Evolutionary conservation across 2,888 invertebrate species (phyloP), one percentile per base, ranked within the genome.

Genomic region (Acrobasis repandana): DNA sequence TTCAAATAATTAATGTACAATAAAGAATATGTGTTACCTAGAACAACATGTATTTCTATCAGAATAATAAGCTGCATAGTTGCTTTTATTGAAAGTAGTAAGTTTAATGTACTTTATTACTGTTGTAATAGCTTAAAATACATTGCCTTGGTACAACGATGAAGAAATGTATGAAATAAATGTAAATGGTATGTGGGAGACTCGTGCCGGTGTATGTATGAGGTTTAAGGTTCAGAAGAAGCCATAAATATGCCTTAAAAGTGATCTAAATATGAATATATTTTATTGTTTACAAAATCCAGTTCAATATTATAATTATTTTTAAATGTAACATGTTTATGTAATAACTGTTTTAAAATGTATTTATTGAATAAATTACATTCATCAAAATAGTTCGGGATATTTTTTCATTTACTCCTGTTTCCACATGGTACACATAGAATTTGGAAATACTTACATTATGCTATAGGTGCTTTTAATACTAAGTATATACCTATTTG

Each of bases 331-430:
- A 85, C 78, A 76, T 66, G 73, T 76, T 73, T 82, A 78, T 83
- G 73, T 80, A 82, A 80, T 87, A 87, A 85, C 83, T 90, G 88
- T 89, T 90, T 88, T 88, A 86, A 85, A 88, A 88, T 91, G 88
- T 92, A 92, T 92, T 92, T 92, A 92, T 92, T 92, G 88, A 80
- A 83, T 88, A 83, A 83, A 88, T 85, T 87, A 88, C 83, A 87
- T 82, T 79, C 79, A 83, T 83, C 80, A 80, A 85, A 83, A 81
- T 81, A 77, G 72, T 69, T 64, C 62, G 66, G 70, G 65, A 74
- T 71, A 73, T 75, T 79, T 76, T 63, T 68, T 66, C 60, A 43
- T 61, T 61, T 58, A 64, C 33, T 20, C 60, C 48, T 62, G 59
- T 51, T 48, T 54, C 46, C 48, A 14, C 18, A 38, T 11, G 8